Evolutionary conservation across 2,797 vertebrate genomes (phyloP), one percentile per base, ranked within the genome.

Genomic region (Paguma larvata): DNA sequence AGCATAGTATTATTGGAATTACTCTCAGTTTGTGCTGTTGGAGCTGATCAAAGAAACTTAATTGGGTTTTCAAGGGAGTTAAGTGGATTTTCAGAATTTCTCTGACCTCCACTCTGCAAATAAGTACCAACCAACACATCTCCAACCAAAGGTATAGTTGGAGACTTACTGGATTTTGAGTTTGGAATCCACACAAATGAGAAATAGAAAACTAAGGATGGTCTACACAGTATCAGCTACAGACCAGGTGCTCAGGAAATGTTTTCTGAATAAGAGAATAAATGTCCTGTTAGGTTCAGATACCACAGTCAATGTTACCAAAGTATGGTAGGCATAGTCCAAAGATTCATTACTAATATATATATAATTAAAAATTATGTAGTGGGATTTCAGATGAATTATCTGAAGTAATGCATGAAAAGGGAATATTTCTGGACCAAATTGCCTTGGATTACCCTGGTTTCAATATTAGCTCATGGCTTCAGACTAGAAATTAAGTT

Each of bases 341-440:
- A 19, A 89, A 94, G 73, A 21, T 41, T 90, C 10, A 34, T 73
- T 53, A 16, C 30, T 68, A 30, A n/a, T 70, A 72, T 32, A 63
- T 32, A 59, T 32, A 44, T 62, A 72, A 85, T 67, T 86, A 53
- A 95, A 96, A 86, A 41, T 23, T 3, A 51, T 48, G 51, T 46
- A 48, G 25, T 90, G 25, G 1, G 19, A 48, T 85, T 94, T 86
- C 44, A 41, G 63, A 65, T 73, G 48, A 85, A 89, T 90, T 90
- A 85, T 73, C 65, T 90, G 67, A 46, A 85, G 75, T 84, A 86
- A 90, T 41, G 34, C 83, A 93, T 44, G 23, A 73, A 59, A 97
- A 93, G 25, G 14, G 6, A 94, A 82, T 4, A 73, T 73, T 23
- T 48, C 44, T 75, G 80, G 79, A 78, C 19, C 30, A 63, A 91